These are phyloP conservation scores for Trichonephila inaurata DNA, from an alignment of 1,140 invertebrate genomes.

Conservation along the genomic window DNA sequence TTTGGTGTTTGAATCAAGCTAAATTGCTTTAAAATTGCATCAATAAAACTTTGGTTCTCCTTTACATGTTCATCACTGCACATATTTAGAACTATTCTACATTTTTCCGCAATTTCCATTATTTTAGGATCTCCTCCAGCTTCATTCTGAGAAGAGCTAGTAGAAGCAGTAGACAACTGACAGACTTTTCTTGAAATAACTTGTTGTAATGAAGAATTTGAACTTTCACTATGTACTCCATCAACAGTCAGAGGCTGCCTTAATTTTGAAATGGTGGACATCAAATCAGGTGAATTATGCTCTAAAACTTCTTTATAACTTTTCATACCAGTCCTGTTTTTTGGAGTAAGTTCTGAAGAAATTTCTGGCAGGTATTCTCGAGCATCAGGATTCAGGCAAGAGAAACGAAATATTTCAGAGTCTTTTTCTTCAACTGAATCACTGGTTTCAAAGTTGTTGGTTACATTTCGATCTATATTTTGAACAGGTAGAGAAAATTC, in stretches of 20 bases:
- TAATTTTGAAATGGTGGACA: neutral
- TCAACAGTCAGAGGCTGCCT: neutral
- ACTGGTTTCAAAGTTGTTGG: neutral
- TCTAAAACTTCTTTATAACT: neutral
- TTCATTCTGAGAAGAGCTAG: neutral
- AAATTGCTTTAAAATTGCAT: neutral
- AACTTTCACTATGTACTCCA: neutral
- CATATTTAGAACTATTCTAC: neutral
- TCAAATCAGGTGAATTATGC: neutral
- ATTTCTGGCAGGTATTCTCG: neutral
- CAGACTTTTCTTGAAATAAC: neutral
- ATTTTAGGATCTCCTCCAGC: neutral
- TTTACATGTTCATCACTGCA: neutral
- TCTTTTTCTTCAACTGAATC: neutral
- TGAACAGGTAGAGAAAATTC: neutral
- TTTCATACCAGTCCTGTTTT: neutral
- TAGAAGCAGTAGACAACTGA: neutral
- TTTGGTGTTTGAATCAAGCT: neutral
- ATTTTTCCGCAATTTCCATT: neutral
- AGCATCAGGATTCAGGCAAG: conserved; percentile 34
- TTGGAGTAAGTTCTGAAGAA: neutral
- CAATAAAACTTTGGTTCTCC: neutral
- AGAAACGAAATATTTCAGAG: neutral
- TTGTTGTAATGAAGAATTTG: neutral
- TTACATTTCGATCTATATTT: neutral